These are phyloP conservation scores for Chroicocephalus ridibundus DNA, from an alignment of 2,113 vertebrate species.

Conservation along the genomic window DNA sequence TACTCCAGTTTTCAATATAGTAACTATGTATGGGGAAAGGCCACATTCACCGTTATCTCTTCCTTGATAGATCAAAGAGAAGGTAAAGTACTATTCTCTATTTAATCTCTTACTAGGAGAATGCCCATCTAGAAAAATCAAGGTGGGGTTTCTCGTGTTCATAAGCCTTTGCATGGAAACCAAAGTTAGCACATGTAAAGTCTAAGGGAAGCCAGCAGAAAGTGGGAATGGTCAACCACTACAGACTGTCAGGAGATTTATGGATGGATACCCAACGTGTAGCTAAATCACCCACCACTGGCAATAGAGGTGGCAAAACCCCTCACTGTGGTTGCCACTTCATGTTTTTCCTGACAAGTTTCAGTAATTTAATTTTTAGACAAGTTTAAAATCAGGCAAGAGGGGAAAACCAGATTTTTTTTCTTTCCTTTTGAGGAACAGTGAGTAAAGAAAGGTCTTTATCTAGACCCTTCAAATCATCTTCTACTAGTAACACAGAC, in stretches of 20 bases:
- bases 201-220: not conserved
- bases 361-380: not conserved
- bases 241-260: not conserved
- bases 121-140: not conserved
- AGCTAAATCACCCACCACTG: not conserved
- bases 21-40: not conserved
- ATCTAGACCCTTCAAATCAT: not conserved
- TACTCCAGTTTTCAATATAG: not conserved
- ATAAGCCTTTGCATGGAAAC: not conserved
- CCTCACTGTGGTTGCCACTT: not conserved
- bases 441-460: not conserved
- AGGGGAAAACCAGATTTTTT: accelerated
- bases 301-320: not conserved
- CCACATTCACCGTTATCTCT: not conserved
- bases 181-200: not conserved
- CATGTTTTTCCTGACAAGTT: not conserved
- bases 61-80: not conserved
- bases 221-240: not conserved
- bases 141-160: not conserved
- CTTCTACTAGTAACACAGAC: not conserved
- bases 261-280: not conserved
- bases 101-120: not conserved
- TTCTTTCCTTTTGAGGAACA: not conserved
- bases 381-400: not conserved
- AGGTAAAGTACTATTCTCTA: not conserved